Base-by-base conservation (phyloP, 2,888 invertebrate species). In the Nemoura dubitans region DNA sequence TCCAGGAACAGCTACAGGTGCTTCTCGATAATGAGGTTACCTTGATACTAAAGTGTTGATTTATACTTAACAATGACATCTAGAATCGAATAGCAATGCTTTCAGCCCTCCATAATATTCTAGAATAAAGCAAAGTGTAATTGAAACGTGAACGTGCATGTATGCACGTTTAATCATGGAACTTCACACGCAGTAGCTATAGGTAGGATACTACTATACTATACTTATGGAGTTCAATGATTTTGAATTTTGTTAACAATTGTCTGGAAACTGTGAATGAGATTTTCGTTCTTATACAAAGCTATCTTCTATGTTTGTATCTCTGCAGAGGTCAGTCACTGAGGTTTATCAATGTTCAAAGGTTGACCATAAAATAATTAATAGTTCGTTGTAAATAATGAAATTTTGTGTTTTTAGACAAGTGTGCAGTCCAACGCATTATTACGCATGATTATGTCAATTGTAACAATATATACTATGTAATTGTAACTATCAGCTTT, bases 311-410 rank as follows among this genome's bases (percentile, higher is more conserved):
- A 59, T 59, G 59, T 59, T 59, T 59, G 59, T 59, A 59, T 59
- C 59, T 59, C 59, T 59, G 10, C 59, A 59, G 59, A 59, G 59
- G 59, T 59, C 59, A 59, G 59, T 59, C 59, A 59, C 59, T 59
- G 59, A 59, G 59, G 59, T 59, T 59, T 59, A 59, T 59, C 59
- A 59, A 59, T 59, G 59, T 59, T 59, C 59, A 59, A 59, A 59
- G 59, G 59, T 59, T 59, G 21, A 59, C 59, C 59, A 59, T 59
- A 59, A 59, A 59, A 59, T 59, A 59, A 59, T 59, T 59, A 14
- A 59, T 59, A 59, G 59, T 59, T 59, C 59, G 59, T 59, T 59
- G 59, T 59, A 59, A 59, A 59, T 59, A 59, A 59, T 59, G 59
- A 59, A 59, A 59, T 59, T 59, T 59, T 59, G 59, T 59, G 14